A percentile compares a stretch with the other conserved stretches of the same genome.
phyloP scores from a whole-genome alignment of 2,113 vertebrate species.

The Corapipo altera region DNA sequence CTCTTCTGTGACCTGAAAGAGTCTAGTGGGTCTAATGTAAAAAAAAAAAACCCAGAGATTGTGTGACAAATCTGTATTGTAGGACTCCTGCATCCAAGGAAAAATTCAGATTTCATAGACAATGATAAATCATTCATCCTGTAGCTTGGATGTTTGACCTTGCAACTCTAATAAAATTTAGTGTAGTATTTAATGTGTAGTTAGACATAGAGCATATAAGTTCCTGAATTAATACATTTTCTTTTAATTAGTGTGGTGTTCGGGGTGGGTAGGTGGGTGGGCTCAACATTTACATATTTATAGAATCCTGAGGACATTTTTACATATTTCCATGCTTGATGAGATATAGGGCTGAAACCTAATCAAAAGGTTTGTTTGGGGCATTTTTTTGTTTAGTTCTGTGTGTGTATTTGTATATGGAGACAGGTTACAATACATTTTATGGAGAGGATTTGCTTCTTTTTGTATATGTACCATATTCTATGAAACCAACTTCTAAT shows the following conservation, averaged over 20 bases:
- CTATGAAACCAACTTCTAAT: not conserved
- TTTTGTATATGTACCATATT: not conserved
- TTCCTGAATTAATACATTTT: not conserved
- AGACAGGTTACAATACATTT: conserved; percentile 18
- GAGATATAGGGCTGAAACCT: conserved; percentile 13
- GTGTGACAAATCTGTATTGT: not conserved
- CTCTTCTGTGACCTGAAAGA: not conserved
- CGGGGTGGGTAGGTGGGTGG: not conserved
- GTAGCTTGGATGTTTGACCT: not conserved
- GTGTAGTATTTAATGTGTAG: not conserved
- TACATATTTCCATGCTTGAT: not conserved
- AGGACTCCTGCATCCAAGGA: not conserved
- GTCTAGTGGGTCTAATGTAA: not conserved
- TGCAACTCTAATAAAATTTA: not conserved
- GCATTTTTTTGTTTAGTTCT: not conserved
- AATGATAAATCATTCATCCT: not conserved
- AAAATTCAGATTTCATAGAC: not conserved
- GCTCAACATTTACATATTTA: conserved; percentile 44
- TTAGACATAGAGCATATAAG: not conserved
- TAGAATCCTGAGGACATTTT: conserved; percentile 16
- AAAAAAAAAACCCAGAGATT: not conserved
- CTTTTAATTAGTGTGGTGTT: conserved; percentile 49
- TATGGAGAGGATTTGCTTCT: not conserved
- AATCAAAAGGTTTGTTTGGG: not conserved
- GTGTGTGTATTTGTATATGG: not conserved